Percentiles rank a stretch among this genome's conserved stretches.
Conservation (phyloP, 1,140 invertebrate species). For the Psilanteris sp. region DNA sequence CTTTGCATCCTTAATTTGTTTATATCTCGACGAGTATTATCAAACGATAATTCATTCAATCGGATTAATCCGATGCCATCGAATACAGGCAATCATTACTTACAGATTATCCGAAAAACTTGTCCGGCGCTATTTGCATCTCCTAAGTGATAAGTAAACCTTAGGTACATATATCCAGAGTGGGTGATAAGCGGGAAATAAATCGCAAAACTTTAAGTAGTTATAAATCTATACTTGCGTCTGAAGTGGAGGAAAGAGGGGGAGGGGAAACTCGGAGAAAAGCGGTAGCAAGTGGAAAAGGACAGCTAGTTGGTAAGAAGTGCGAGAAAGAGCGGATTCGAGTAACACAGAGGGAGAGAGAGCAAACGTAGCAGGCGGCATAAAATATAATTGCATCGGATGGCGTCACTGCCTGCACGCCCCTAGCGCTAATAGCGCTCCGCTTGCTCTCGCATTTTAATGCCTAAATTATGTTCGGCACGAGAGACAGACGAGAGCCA, state of each 20-base stretch:
- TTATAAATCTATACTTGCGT: constrained; percentile 80
- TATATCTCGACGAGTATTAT: constrained; percentile 29
- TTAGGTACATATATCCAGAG: constrained; percentile 75
- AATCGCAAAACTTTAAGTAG: constrained; percentile 80
- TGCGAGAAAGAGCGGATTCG: constrained; percentile 52
- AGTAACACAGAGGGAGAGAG: constrained; percentile 46
- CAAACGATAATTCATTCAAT: constrained; percentile 46
- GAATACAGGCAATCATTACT: constrained; percentile 67
- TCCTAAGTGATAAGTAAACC: constrained; percentile 80
- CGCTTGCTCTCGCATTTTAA: constrained; percentile 77
- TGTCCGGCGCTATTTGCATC: constrained; percentile 73
- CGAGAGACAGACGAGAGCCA: constrained; percentile 73
- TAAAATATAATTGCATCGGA: constrained; percentile 80
- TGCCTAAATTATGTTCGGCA: constrained; percentile 79
- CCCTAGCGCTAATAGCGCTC: constrained; percentile 73
- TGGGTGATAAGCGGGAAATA: constrained; percentile 79
- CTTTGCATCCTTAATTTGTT: constrained; percentile 21
- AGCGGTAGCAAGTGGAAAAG: constrained; percentile 46
- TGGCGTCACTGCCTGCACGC: constrained; percentile 75
- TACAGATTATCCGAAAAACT: constrained; percentile 74
- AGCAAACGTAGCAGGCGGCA: constrained; percentile 74
- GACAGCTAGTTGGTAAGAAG: constrained; percentile 49
- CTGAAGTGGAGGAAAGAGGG: constrained; percentile 61
- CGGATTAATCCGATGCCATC: constrained; percentile 33
- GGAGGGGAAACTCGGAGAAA: constrained; percentile 58